Evolutionary conservation across 92 coral and sea anemone genomes (phyloP), one percentile per base, ranked within the genome.

Genomic region (Parazoanthus atlanticus): DNA sequence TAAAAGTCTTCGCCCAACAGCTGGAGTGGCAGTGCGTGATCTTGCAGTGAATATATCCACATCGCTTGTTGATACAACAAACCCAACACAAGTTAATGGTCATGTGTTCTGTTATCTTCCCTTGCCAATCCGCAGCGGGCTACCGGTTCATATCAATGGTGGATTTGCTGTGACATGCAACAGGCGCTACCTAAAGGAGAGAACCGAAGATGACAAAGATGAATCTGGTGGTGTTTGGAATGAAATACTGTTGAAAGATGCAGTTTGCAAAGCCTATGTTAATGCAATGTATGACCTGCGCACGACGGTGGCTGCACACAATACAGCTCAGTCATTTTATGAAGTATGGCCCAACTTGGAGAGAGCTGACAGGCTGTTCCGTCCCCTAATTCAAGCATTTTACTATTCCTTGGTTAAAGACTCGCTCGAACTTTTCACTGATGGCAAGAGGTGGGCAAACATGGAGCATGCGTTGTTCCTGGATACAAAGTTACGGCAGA

Each of bases 161-260:
- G 89, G 93, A 17, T 94, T 94, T 89, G 95, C 97, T 61, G 92
- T 94, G 26, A 92, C 89, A 58, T 91, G 93, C 85, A 94, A 89
- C 89, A 91, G 95, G 86, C 97, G 97, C 70, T 82, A 91, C 34
- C 89, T 94, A 49, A 89, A 89, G 23, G 93, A 93, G 87, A 89
- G 85, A 73, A 93, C 91, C 26, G 93, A 90, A 25, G 95, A 94
- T 85, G 97, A 94, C 85, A 94, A 94, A 74, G 19, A 46, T n/a
- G 92, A 84, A 54, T 61, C 19, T 74, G 94, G 93, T n/a, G 91
- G 90, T 2, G 78, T 88, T 26, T 94, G 98, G 98, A 93, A 93
- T 84, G 86, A 85, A 15, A 21, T 91, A 41, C 91, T 93, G 11
- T 34, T 93, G 80, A 86, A 80, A 76, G 91, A 92, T 29, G 92